Percentiles rank a stretch among this genome's conserved stretches.
These are phyloP conservation scores for Phoebastria nigripes DNA, from an alignment of 2,797 vertebrate genomes.

Conservation along the genomic window DNA sequence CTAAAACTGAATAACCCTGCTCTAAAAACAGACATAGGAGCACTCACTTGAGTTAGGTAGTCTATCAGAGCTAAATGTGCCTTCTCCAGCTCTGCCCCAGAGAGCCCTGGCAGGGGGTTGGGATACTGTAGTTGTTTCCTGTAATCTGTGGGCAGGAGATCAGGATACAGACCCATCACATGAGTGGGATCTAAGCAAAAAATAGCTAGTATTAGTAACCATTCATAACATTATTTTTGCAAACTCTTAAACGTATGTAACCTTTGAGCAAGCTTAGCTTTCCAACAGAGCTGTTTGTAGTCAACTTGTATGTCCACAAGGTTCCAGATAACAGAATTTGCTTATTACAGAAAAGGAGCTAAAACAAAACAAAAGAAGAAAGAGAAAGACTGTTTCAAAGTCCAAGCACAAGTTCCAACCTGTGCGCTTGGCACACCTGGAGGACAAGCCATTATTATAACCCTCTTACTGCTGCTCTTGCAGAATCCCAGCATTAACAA, in stretches of 20 bases:
- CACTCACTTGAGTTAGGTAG: conserved; percentile 92
- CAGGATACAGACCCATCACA: conserved; percentile 96
- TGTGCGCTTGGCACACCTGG: neutral
- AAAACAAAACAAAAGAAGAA: neutral
- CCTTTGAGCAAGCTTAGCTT: neutral
- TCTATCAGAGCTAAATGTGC: conserved; percentile 98
- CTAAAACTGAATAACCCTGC: neutral
- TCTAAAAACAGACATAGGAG: neutral
- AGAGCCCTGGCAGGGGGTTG: conserved; percentile 89
- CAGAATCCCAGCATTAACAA: neutral
- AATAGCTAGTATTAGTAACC: conserved; percentile 30
- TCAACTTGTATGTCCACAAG: neutral
- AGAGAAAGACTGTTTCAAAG: neutral
- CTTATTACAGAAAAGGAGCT: neutral
- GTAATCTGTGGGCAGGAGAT: conserved; percentile 93
- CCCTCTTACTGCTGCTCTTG: neutral
- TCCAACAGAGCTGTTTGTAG: neutral
- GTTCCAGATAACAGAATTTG: neutral
- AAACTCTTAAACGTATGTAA: neutral
- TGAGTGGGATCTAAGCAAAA: conserved; percentile 90
- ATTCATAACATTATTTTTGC: neutral
- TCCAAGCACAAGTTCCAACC: neutral
- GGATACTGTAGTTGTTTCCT: conserved; percentile 97
- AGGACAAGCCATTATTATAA: neutral
- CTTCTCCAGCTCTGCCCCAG: conserved; percentile 92